Percentiles rank a stretch among this genome's conserved stretches.
These are phyloP conservation scores for Gadus macrocephalus DNA, from an alignment of 2,113 vertebrate species.

Conservation along the genomic window DNA sequence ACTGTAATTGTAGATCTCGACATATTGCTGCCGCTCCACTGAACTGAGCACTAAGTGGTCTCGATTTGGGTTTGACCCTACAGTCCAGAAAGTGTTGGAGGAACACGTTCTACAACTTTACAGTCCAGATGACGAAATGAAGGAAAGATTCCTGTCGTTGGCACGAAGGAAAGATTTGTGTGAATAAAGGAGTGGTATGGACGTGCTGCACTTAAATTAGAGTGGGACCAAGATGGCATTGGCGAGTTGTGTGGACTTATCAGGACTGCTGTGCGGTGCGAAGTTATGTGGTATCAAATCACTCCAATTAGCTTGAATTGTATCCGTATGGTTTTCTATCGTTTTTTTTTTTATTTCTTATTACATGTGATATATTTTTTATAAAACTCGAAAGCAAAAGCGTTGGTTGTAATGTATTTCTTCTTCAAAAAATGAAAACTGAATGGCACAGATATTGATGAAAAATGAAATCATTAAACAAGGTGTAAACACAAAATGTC, in stretches of 20 bases:
- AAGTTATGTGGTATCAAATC: no score
- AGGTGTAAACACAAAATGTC: constrained; percentile 9
- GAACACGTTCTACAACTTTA: constrained; percentile 80
- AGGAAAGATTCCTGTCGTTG: no score
- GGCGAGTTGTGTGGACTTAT: no score
- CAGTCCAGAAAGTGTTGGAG: constrained; percentile 85
- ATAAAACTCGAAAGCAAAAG: background rate
- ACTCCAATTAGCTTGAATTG: no score
- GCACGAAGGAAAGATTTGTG: no score
- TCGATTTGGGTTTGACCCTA: constrained; percentile 6
- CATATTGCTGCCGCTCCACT: background rate
- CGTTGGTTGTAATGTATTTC: constrained; percentile 34
- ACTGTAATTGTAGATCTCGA: background rate
- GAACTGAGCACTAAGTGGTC: background rate
- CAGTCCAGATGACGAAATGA: constrained; percentile 32
- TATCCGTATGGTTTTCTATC: no score
- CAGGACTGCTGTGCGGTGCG: no score
- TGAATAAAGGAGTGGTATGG: no score
- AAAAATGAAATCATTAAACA: background rate
- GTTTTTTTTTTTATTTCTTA: no score
- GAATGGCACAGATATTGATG: constrained; percentile 27
- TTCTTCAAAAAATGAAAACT: constrained; percentile 19
- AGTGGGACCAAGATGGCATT: no score
- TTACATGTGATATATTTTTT: no score
- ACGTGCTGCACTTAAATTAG: no score